Evolutionary conservation across 2,888 invertebrate genomes (phyloP), one percentile per base, ranked within the genome.

Genomic region (Theretra japonica): DNA sequence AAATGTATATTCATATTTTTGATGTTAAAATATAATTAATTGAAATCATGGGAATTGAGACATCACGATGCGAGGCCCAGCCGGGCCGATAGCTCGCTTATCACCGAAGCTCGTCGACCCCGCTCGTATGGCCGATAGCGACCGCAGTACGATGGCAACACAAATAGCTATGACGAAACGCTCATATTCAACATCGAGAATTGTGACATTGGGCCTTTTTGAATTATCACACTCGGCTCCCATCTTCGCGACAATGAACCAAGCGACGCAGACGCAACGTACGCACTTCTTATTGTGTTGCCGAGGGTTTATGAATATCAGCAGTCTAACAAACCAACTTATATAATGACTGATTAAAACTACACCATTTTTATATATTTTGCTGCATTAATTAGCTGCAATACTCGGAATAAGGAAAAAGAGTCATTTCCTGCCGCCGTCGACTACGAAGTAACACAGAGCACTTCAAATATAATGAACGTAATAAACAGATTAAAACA

Each of bases 71-170:
- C 80, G 81, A 76, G 83, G 80, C 41, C 41, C 41, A 15, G 2
- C 79, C 80, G 73, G 72, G 70, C 70, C 71, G 81, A 81, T 80
- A 81, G 77, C 79, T 75, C 69, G 68, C 74, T 80, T 81, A 80
- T 80, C 80, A 60, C 50, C 68, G 68, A 75, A 74, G 85, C 85
- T 77, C 85, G 85, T 78, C 85, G 84, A 85, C 83, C 85, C 85
- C 85, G 78, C 75, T 72, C 73, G 73, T 73, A 74, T 77, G 75
- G 75, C 78, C 76, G 76, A 77, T 79, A 75, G 65, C 48, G 65
- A 2, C 48, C 4, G 65, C 41, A 23, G 23, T 48, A 65, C 48
- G 65, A 65, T 65, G 65, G 65, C 48, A 65, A 65, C 65, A 65
- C 41, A 65, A 65, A 65, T 65, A 65, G 65, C 48, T 65, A 65